Evolutionary conservation across 1,140 invertebrate genomes (phyloP).

Genomic region (Manduca sexta): DNA sequence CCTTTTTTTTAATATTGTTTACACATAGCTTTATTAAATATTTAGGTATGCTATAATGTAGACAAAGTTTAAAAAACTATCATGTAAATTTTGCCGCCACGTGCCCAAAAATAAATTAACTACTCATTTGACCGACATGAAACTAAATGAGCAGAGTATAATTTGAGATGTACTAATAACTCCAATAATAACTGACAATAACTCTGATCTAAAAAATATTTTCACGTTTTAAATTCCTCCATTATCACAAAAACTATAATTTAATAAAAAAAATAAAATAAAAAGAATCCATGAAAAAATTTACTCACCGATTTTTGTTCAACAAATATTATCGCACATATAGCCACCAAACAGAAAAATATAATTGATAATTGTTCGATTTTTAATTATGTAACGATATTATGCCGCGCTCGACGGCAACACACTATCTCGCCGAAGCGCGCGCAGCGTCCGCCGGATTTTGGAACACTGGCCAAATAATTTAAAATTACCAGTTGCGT

Average conservation of each 20-base stretch:
- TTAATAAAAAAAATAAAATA: not conserved
- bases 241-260: not conserved
- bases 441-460: slow-evolving; percentile 36
- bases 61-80: too few relatives aligned
- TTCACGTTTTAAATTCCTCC: not conserved
- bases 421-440: slow-evolving; percentile 24
- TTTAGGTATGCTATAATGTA: too few relatives aligned
- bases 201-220: too few relatives aligned
- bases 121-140: too few relatives aligned
- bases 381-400: slow-evolving; percentile 53
- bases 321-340: slow-evolving; percentile 17
- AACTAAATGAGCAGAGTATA: too few relatives aligned
- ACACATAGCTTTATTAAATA: too few relatives aligned
- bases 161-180: too few relatives aligned
- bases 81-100: too few relatives aligned
- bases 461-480: slow-evolving; percentile 53
- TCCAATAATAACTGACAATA: too few relatives aligned
- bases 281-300: slow-evolving; percentile 13
- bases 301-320: slow-evolving; percentile 2
- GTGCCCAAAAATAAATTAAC: too few relatives aligned
- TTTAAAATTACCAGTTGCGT: slow-evolving; percentile 23
- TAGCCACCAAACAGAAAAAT: slow-evolving; percentile 19
- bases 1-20: too few relatives aligned
- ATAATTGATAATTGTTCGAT: slow-evolving; percentile 25
- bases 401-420: slow-evolving; percentile 26